Percentiles rank a stretch among this genome's conserved stretches.
phyloP scores from a whole-genome alignment of 2,888 invertebrate species.

The Monopis laevigella region DNA sequence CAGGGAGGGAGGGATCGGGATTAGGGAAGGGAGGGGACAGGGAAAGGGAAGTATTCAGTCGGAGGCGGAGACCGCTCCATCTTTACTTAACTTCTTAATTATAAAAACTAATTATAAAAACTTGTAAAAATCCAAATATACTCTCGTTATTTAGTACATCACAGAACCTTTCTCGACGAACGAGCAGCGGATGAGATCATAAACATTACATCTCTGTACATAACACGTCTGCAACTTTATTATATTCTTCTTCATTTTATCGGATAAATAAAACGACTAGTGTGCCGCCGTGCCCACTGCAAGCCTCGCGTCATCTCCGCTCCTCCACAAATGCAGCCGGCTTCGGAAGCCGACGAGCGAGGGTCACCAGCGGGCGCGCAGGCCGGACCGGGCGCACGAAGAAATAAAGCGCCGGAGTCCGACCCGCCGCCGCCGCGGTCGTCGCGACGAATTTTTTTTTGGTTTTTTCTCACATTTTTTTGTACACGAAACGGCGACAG shows the following conservation, averaged over 20 bases:
- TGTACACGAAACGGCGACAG: conserved; percentile 20
- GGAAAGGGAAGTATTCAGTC: conserved; percentile 35
- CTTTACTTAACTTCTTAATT: conserved; percentile 63
- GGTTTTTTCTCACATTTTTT: conserved; percentile 45
- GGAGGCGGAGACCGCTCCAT: conserved; percentile 28
- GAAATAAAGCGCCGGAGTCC: conserved; percentile 8
- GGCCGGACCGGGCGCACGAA: conserved; percentile 11
- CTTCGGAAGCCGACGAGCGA: conserved; percentile 23
- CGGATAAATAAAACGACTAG: no score
- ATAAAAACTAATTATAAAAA: conserved; percentile 37
- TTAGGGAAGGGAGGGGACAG: conserved; percentile 23
- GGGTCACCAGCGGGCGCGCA: not conserved
- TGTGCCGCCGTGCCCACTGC: no score
- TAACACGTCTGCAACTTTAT: no score
- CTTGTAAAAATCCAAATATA: conserved; percentile 66
- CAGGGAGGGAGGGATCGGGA: conserved; percentile 25
- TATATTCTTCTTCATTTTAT: no score
- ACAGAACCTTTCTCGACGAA: conserved; percentile 43
- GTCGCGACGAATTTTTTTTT: conserved; percentile 40
- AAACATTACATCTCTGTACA: conserved; percentile 42
- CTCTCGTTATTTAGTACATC: conserved; percentile 47
- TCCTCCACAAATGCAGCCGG: no score
- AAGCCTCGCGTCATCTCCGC: no score
- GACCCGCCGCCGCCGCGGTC: conserved; percentile 22
- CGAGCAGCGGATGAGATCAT: conserved; percentile 58